A percentile compares a stretch with the other conserved stretches of the same genome.
phyloP scores from a whole-genome alignment of 2,888 invertebrate genomes.

The Tenthredo amoena region DNA sequence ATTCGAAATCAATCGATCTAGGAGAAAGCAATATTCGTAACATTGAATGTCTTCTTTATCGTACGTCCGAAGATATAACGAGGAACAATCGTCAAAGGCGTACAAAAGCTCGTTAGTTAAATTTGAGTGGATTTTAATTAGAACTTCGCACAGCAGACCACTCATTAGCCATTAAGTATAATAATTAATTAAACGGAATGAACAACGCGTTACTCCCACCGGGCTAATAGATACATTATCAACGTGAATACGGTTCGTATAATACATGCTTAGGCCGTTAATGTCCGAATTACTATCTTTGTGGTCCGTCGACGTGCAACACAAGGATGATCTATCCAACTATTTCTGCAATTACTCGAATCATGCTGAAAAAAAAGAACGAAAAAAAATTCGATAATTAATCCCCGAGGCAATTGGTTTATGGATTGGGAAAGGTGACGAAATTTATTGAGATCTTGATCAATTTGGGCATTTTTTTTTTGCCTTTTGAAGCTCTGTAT shows the following conservation, averaged over 20 bases:
- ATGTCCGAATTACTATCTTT: not conserved
- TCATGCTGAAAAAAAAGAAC: not conserved
- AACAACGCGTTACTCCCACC: conserved; percentile 22
- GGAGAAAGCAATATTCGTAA: too few relatives aligned
- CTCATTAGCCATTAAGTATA: conserved; percentile 39
- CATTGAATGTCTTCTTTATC: not conserved
- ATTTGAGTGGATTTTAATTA: conserved; percentile 43
- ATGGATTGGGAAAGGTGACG: too few relatives aligned
- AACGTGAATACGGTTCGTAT: not conserved
- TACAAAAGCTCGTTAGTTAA: not conserved
- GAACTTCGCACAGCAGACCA: conserved; percentile 28
- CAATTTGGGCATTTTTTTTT: too few relatives aligned
- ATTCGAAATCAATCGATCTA: not conserved
- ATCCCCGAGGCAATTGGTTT: not conserved
- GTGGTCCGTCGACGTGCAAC: not conserved
- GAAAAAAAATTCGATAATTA: not conserved
- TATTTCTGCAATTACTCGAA: not conserved
- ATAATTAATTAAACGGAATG: conserved; percentile 37
- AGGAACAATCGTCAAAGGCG: not conserved
- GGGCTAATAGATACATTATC: conserved; percentile 19
- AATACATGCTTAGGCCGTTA: not conserved
- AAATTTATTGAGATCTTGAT: too few relatives aligned
- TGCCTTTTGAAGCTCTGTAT: too few relatives aligned
- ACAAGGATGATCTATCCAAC: not conserved
- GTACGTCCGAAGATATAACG: not conserved